Base-by-base conservation (phyloP, 2,113 vertebrate genomes). In the Oryzias curvinotus region DNA sequence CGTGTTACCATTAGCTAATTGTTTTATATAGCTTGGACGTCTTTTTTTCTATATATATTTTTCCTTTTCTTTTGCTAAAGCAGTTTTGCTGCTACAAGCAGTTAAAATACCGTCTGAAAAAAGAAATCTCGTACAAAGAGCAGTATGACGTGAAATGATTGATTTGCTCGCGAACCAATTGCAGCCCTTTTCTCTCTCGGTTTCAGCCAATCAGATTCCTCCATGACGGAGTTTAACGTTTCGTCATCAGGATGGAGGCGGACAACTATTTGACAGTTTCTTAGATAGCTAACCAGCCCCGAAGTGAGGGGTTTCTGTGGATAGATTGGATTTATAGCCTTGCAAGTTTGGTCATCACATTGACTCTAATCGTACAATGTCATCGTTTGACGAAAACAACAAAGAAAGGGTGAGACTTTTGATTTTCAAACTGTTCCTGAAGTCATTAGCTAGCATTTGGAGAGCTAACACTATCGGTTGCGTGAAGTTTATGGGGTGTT, bases 351-450 rank as follows among this genome's bases (percentile, higher is more conserved):
- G n/a, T 30, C 15, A 16, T 52, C 62, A 23, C 26, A 44, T 55
- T 21, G n/a, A 73, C 42, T 74, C 57, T 2, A 47, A 3, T 28
- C 7, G 36, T 18, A 83, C 15, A 44, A 93, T 93, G 92, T 88
- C 92, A 68, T 86, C 90, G 16, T 62, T 87, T 59, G 87, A 87
- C 54, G 89, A 92, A 65, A 87, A 57, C 46, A 82, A 71, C 19
- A 90, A 86, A 46, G 90, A 91, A 68, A 91, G 91, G 87, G 91
- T 91, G 52, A 73, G 70, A 57, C 7, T 25, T 12, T 15, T 48
- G 10, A 4, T n/a, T 4, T 42, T 16, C 23, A 47, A 70, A 64
- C 17, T 14, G 7, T 53, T 66, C 8, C 2, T 14, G 77, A 47
- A 60, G 28, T 43, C 43, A 28, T 7, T 13, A 12, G 17, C 12